These are phyloP conservation scores for Diorhabda sublineata DNA, from an alignment of 1,140 invertebrate species.

Conservation along the genomic window DNA sequence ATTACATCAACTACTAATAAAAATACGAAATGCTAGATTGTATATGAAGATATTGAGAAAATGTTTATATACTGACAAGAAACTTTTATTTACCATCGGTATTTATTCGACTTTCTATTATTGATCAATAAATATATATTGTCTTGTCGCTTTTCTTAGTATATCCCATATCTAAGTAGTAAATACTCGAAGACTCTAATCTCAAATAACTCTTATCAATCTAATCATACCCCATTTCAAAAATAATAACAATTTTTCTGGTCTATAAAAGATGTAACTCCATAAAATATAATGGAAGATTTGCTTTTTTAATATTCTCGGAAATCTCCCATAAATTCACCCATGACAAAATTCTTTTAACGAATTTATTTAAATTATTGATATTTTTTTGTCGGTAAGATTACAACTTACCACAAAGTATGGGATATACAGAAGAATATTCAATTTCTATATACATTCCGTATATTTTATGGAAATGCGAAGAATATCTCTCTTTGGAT, in stretches of 20 bases:
- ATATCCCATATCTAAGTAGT: too few relatives aligned
- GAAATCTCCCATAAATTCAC: slow-evolving; percentile 23
- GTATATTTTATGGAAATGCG: slow-evolving; percentile 26
- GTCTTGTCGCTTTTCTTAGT: too few relatives aligned
- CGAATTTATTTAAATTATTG: slow-evolving; percentile 24
- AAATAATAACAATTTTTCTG: background rate
- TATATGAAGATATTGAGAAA: too few relatives aligned
- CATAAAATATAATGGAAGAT: background rate
- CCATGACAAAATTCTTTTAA: slow-evolving; percentile 20
- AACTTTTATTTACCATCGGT: too few relatives aligned
- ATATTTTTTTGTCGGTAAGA: slow-evolving; percentile 15
- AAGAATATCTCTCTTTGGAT: slow-evolving; percentile 15
- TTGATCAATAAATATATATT: too few relatives aligned
- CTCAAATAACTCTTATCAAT: too few relatives aligned
- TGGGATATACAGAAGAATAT: slow-evolving; percentile 11
- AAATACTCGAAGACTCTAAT: too few relatives aligned
- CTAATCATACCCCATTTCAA: too few relatives aligned
- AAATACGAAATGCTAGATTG: too few relatives aligned
- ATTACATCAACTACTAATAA: too few relatives aligned
- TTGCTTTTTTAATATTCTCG: slow-evolving; percentile 23
- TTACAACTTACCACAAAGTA: slow-evolving; percentile 16
- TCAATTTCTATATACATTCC: slow-evolving; percentile 17
- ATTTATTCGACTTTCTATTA: too few relatives aligned
- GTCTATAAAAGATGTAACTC: background rate
- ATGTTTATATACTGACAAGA: too few relatives aligned